Percentiles rank a stretch among this genome's conserved stretches.
These are phyloP conservation scores for Agapornis roseicollis DNA, from an alignment of 2,113 vertebrate genomes.

Conservation along the genomic window DNA sequence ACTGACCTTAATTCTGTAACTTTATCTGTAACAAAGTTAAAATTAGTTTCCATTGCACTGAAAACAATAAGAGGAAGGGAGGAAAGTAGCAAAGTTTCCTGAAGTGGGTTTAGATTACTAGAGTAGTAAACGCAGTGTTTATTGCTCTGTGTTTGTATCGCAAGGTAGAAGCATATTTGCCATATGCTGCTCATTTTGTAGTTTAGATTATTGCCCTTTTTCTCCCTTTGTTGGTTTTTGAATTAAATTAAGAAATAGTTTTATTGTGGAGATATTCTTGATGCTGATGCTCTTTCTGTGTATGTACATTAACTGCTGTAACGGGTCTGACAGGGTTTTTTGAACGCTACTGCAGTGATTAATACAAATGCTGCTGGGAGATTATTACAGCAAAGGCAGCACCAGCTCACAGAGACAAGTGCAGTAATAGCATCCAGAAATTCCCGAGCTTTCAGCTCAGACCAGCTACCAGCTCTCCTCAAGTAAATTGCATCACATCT, in stretches of 20 bases:
- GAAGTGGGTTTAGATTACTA: background rate
- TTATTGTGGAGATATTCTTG: background rate
- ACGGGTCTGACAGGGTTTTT: background rate
- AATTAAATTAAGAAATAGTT: background rate
- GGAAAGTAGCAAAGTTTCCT: background rate
- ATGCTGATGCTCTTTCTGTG: background rate
- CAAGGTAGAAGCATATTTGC: background rate
- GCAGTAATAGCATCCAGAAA: background rate
- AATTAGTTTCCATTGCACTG: background rate
- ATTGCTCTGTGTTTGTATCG: background rate
- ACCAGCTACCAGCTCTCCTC: background rate
- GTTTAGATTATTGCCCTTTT: background rate
- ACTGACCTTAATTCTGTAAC: background rate
- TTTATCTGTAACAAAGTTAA: background rate
- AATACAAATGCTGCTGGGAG: background rate
- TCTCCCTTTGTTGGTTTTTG: background rate
- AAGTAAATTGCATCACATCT: background rate
- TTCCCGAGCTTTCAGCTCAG: background rate
- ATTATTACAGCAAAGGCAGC: background rate
- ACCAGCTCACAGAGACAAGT: background rate
- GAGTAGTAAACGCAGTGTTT: fast-evolving
- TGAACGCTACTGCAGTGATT: background rate
- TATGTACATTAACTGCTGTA: background rate
- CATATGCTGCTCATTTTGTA: background rate
- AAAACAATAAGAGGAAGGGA: background rate